Percentiles rank a stretch among this genome's conserved stretches.
These are phyloP conservation scores for Caenorhabditis uteleia DNA, from an alignment of 2,888 invertebrate species.

Conservation along the genomic window DNA sequence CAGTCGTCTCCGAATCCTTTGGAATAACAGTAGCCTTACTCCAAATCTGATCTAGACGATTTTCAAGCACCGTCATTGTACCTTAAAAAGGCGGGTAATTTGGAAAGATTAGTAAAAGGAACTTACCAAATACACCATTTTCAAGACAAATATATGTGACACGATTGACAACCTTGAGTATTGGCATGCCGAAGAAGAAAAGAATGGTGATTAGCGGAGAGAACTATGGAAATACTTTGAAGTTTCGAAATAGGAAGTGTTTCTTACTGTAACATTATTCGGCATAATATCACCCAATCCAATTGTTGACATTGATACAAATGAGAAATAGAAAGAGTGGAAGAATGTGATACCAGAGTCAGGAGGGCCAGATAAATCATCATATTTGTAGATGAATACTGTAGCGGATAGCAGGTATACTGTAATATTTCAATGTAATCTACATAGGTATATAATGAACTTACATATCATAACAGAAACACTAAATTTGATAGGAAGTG, in stretches of 20 bases:
- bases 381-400: conserved; percentile 44
- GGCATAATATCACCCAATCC: conserved; percentile 61
- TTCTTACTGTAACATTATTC: conserved; percentile 48
- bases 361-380: conserved; percentile 39
- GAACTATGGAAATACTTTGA: conserved; percentile 16
- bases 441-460: background rate
- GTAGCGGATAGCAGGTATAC: conserved; percentile 34
- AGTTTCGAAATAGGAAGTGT: background rate
- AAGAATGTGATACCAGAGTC: conserved; percentile 46
- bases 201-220: conserved; percentile 46
- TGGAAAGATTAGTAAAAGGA: background rate
- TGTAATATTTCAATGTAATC: conserved; percentile 1
- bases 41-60: conserved; percentile 40
- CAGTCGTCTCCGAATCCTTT: conserved; percentile 5
- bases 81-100: conserved; percentile 10
- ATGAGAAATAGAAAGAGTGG: conserved; percentile 52
- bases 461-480: conserved; percentile 33
- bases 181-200: conserved; percentile 57
- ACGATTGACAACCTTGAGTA: conserved; percentile 56
- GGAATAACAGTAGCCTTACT: conserved; percentile 20
- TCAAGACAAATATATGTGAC: conserved; percentile 53
- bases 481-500: conserved; percentile 43
- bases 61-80: conserved; percentile 47
- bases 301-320: conserved; percentile 56
- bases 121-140: conserved; percentile 52